Evolutionary conservation across 2,797 vertebrate genomes (phyloP).

Genomic region (Smutsia gigantea): DNA sequence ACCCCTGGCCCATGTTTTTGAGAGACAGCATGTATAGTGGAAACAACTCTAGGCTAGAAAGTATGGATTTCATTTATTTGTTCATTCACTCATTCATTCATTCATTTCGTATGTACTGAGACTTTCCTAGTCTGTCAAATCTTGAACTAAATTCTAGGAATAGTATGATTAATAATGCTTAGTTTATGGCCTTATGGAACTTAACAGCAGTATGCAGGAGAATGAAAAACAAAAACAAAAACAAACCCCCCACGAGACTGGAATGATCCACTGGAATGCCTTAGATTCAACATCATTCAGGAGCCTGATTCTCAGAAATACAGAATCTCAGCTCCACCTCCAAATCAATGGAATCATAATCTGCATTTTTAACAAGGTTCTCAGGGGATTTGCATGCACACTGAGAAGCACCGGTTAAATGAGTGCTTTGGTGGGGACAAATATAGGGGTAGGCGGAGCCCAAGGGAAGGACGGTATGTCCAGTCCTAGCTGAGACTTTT

Average conservation of each 20-base stretch:
- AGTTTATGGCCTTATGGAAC: not conserved
- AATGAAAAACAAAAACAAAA: not conserved
- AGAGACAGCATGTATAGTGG: not conserved
- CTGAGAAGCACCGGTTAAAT: not conserved
- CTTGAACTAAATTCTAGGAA: slow-evolving; percentile 22
- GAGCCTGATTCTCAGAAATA: not conserved
- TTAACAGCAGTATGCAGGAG: not conserved
- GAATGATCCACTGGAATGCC: not conserved
- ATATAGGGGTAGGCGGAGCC: accelerated
- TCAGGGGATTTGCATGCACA: not conserved
- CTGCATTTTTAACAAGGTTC: not conserved
- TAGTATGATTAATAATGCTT: slow-evolving; percentile 30
- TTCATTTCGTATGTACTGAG: slow-evolving; percentile 55
- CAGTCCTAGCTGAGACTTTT: not conserved
- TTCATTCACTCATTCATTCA: not conserved
- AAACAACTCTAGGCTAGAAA: not conserved
- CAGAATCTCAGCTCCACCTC: not conserved
- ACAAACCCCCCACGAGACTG: not conserved
- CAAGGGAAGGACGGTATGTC: not conserved
- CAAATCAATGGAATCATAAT: not conserved
- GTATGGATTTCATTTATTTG: not conserved
- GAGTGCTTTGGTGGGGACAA: not conserved
- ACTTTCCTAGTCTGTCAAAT: slow-evolving; percentile 11
- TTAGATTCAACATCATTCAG: not conserved
- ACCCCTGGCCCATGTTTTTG: not conserved